These are phyloP conservation scores for Amphimedon queenslandica DNA, from an alignment of 37 sponge, comb jelly and placozoan species.

Conservation along the genomic window DNA sequence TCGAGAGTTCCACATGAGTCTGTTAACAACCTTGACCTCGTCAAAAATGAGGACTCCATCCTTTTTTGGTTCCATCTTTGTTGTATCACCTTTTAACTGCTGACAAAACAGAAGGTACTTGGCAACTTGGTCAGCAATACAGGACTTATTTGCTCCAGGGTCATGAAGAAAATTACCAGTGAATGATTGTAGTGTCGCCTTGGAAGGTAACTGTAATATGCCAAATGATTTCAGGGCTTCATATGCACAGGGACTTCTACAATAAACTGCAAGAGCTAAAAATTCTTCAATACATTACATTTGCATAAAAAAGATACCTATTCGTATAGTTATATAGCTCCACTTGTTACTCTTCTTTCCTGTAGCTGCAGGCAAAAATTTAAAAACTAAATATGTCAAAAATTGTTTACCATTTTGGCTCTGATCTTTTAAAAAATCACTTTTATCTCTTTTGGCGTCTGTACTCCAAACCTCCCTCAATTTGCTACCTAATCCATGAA, in stretches of 20 bases:
- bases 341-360: constrained; percentile 3
- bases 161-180: constrained; percentile 10
- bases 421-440: not conserved
- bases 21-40: not conserved
- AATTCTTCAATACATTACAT: not conserved
- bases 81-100: too few relatives aligned
- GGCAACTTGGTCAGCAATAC: too few relatives aligned
- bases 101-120: not conserved
- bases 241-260: constrained; percentile 4
- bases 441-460: not conserved
- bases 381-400: not conserved
- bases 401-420: not conserved
- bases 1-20: too few relatives aligned
- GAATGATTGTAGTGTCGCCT: constrained; percentile 2
- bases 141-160: not conserved
- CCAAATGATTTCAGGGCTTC: constrained; percentile 4
- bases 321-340: not conserved
- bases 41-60: constrained; percentile 6
- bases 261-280: too few relatives aligned
- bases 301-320: not conserved
- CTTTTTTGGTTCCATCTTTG: not conserved
- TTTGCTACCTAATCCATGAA: not conserved
- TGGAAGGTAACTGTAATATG: constrained; percentile 6
- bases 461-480: not conserved
- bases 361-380: not conserved